Evolutionary conservation across 2,113 vertebrate genomes (phyloP), one percentile per base, ranked within the genome.

Genomic region (Poeciliopsis retropinna): DNA sequence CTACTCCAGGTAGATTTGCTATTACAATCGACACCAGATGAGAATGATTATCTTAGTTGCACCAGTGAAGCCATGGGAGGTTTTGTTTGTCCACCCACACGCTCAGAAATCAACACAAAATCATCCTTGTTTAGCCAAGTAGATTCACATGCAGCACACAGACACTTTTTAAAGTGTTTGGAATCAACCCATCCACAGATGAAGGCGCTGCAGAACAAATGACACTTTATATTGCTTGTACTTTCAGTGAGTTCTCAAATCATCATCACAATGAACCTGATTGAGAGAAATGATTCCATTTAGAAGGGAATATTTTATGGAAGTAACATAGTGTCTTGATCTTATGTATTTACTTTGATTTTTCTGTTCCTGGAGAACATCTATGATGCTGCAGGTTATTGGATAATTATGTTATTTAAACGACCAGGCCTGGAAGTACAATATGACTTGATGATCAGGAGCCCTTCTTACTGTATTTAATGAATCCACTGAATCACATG

Each of bases 111-210:
- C 41, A 70, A n/a, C 57, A 73, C 22, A 57, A 57, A 54, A 57
- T 25, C 51, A 57, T 57, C 8, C 8, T 22, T n/a, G 17, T n/a
- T 57, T 3, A n/a, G 51, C 51, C 25, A 57, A 54, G 71, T 25
- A 78, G 70, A 84, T 73, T 51, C 60, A 34, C 78, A 77, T 32
- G 64, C 39, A 31, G 60, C 27, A 71, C 41, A 61, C 30, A 74
- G 1, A 70, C 41, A 74, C 32, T 76, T 61, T 11, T 29, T 15
- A 1, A 30, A 29, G 28, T 28, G 51, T 47, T 66, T 70, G 44
- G 25, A 39, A 10, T 29, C 11, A 4, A 54, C 13, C n/a, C 13
- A 19, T 64, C 3, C 54, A 29, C 57, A 73, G 37, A 44, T 74
- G 17, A 73, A 67, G 44, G 37, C 34, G 54, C 19, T 19, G 13